Conservation (phyloP, 2,113 vertebrate species). For the Aegithalos caudatus region DNA sequence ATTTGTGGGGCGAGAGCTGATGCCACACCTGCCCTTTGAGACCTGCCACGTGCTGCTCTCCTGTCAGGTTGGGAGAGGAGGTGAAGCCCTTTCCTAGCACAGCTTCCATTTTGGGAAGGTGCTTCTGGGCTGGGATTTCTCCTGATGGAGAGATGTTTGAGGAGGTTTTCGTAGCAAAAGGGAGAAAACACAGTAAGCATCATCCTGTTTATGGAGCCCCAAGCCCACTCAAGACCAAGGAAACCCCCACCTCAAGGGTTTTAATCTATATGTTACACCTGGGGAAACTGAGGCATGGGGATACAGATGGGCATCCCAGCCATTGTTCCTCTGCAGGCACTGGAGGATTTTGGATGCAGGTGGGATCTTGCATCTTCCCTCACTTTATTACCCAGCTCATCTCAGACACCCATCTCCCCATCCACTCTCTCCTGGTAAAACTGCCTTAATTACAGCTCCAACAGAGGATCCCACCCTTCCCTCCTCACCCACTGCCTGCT, state of each 20-base stretch:
- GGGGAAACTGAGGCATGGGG: background rate
- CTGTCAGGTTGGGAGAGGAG: background rate
- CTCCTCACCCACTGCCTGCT: background rate
- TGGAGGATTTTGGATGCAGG: background rate
- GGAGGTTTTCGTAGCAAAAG: background rate
- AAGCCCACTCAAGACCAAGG: background rate
- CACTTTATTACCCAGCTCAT: background rate
- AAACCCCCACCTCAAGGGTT: background rate
- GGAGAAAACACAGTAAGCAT: background rate
- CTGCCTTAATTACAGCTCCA: accelerated
- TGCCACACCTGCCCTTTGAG: background rate
- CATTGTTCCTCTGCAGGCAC: accelerated
- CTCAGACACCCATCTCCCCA: background rate
- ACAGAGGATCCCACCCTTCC: background rate
- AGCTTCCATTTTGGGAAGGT: background rate
- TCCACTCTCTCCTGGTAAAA: background rate
- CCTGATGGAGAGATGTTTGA: background rate
- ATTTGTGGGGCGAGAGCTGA: background rate
- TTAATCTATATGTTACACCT: background rate
- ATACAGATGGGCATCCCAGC: background rate
- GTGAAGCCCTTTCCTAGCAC: background rate
- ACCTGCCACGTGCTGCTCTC: background rate
- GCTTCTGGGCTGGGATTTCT: background rate
- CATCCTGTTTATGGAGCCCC: background rate
- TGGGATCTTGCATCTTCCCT: background rate